Conservation (phyloP, 2,113 vertebrate species). For the Geococcyx californianus region DNA sequence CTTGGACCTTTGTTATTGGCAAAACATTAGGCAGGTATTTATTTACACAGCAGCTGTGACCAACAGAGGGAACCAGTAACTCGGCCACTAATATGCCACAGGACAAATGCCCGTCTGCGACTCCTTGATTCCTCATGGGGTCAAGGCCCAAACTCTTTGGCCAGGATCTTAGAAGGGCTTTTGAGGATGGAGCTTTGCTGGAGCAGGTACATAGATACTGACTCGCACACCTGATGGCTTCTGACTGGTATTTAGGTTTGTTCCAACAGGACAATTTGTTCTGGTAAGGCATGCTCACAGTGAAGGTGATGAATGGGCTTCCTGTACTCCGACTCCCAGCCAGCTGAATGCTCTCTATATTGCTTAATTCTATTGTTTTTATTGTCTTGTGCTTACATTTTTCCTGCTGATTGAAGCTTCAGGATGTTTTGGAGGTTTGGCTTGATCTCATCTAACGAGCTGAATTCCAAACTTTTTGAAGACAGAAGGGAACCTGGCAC, state of each 20-base stretch:
- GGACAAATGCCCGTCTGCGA: neutral
- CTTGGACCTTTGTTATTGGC: neutral
- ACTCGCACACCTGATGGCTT: neutral
- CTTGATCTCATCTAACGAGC: neutral
- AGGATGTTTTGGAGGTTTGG: neutral
- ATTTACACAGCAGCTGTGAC: neutral
- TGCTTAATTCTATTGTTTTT: neutral
- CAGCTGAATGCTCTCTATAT: neutral
- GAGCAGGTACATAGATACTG: neutral
- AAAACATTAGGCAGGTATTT: neutral
- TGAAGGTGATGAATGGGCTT: neutral
- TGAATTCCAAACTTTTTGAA: neutral
- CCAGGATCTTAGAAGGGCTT: neutral
- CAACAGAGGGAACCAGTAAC: neutral
- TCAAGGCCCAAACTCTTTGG: neutral
- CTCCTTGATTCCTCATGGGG: neutral
- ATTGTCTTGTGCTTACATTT: conserved; percentile 37
- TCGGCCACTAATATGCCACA: neutral
- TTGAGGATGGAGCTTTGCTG: neutral
- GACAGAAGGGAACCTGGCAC: neutral
- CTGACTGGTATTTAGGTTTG: neutral
- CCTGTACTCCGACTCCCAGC: neutral
- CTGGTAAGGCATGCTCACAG: neutral
- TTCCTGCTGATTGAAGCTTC: neutral
- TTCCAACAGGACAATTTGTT: neutral